Percentiles rank a stretch among this genome's conserved stretches.
Evolutionary conservation across 2,113 vertebrate species (phyloP).

Genomic region (Taxidea taxus): DNA sequence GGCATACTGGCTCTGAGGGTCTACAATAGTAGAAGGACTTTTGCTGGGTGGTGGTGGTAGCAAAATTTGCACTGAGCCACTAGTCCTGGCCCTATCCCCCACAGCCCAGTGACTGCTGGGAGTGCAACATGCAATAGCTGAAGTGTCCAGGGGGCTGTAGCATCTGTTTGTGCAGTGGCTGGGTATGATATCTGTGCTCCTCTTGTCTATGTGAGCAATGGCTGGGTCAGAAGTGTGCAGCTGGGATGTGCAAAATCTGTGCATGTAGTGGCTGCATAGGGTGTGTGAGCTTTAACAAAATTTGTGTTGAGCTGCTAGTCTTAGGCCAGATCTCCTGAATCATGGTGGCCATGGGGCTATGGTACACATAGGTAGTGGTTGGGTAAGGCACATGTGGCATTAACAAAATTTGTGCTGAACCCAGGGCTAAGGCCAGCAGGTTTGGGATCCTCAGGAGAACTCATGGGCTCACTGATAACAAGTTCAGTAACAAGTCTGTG

Average conservation of each 20-base stretch:
- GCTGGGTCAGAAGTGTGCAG: not conserved
- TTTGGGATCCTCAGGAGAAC: not conserved
- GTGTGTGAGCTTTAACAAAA: not conserved
- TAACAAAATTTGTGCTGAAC: not conserved
- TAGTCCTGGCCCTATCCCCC: not conserved
- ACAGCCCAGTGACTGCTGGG: not conserved
- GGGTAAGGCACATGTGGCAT: not conserved
- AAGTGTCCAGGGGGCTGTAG: not conserved
- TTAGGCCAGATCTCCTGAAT: too few species aligned
- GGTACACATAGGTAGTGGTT: not conserved
- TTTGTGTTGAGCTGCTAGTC: not conserved
- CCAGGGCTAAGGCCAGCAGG: not conserved
- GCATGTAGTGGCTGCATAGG: not conserved
- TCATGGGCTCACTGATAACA: not conserved
- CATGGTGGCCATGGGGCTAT: too few species aligned
- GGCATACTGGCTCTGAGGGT: not conserved
- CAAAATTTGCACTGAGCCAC: not conserved
- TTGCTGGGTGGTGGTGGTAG: not conserved
- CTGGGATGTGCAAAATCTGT: not conserved
- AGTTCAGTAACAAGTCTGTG: not conserved
- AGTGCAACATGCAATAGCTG: not conserved
- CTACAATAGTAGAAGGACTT: not conserved
- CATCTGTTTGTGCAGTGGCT: not conserved
- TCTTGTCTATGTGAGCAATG: not conserved
- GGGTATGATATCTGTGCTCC: not conserved